Percentiles rank a stretch among this genome's conserved stretches.
Evolutionary conservation across 2,888 invertebrate species (phyloP).

Genomic region (Phasia obesa): DNA sequence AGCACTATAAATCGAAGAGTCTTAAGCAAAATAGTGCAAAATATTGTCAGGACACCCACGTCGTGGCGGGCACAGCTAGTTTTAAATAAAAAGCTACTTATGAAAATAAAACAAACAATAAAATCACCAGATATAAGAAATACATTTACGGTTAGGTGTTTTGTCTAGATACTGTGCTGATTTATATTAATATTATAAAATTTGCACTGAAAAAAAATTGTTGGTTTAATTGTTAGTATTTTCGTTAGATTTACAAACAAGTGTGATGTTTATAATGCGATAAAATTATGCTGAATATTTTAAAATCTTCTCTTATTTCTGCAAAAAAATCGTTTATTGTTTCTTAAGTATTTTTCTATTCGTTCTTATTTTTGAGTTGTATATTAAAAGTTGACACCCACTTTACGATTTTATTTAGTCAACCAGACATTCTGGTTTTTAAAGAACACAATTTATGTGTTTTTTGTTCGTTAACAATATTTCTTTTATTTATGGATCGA

Average conservation of each 20-base stretch:
- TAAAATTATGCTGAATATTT: conserved; percentile 65
- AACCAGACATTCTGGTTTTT: conserved; percentile 22
- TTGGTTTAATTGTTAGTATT: background rate
- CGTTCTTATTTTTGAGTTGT: conserved; percentile 12
- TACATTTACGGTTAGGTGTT: too few species aligned
- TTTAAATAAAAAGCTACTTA: background rate
- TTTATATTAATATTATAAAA: too few species aligned
- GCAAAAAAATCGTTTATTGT: background rate
- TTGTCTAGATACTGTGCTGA: too few species aligned
- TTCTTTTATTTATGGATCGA: conserved; percentile 34
- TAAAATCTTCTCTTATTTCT: conserved; percentile 10
- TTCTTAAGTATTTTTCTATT: background rate
- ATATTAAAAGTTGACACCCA: conserved; percentile 65
- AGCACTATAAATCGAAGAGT: too few species aligned
- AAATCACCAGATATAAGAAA: too few species aligned
- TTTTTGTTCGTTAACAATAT: too few species aligned
- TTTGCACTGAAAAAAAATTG: background rate
- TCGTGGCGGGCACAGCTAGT: too few species aligned
- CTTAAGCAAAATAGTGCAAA: too few species aligned
- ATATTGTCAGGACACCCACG: too few species aligned
- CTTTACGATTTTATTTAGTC: conserved; percentile 55
- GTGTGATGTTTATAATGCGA: conserved; percentile 40
- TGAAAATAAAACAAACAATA: background rate
- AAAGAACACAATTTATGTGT: conserved; percentile 54
- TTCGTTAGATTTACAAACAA: conserved; percentile 19